These are phyloP conservation scores for Peromyscus melanophrys DNA, from an alignment of 2,797 vertebrate genomes.

Conservation along the genomic window DNA sequence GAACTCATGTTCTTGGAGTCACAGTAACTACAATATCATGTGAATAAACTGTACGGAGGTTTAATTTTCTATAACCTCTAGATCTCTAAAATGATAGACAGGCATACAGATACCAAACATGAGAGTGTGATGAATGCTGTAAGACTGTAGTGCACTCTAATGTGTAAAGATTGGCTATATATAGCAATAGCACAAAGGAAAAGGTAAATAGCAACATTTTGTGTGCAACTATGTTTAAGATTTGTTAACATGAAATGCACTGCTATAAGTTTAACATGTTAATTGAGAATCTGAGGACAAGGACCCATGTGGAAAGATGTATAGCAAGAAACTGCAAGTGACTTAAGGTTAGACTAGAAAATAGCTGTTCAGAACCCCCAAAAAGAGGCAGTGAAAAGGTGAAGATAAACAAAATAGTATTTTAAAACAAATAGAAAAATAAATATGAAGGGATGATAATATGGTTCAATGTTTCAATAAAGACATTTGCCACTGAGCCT, in stretches of 20 bases:
- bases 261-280: not conserved
- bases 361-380: not conserved
- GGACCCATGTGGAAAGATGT: not conserved
- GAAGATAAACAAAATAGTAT: not conserved
- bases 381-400: not conserved
- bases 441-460: not conserved
- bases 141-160: not conserved
- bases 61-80: slow-evolving; percentile 35
- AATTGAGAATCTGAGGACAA: not conserved
- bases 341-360: not conserved
- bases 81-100: not conserved
- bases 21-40: not conserved
- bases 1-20: not conserved
- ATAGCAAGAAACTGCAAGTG: not conserved
- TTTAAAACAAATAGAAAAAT: not conserved
- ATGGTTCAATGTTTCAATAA: not conserved
- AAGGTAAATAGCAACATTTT: not conserved
- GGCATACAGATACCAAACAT: not conserved
- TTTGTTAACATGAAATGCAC: not conserved
- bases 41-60: not conserved
- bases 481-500: not conserved
- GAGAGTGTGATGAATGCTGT: not conserved
- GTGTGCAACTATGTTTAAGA: not conserved
- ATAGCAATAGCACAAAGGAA: not conserved
- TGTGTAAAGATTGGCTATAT: not conserved